Evolutionary conservation across 2,113 vertebrate species (phyloP), one percentile per base, ranked within the genome.

Genomic region (Petrocephalus zakoni): DNA sequence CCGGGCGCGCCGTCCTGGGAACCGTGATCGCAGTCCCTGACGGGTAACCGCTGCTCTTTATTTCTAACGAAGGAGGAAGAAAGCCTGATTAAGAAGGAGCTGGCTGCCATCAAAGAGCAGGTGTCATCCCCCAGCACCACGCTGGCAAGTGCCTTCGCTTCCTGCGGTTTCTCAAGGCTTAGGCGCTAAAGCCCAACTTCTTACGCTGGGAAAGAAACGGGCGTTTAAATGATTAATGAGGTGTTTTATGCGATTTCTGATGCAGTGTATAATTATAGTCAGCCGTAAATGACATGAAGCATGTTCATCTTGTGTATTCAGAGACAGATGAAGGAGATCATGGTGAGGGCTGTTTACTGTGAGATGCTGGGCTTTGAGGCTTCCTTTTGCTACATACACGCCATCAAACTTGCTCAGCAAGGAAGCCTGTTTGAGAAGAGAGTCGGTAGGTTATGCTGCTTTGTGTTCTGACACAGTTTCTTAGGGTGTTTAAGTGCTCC

Each of bases 301-400:
- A 22, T 37, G 11, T 90, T 82, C 37, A 6, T 90, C 2, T 88
- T 89, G 25, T 3, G 75, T 11, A 94, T 96, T 90, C 94, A 99
- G 98, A 97, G 95, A 83, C 95, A 98, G 92, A 99, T 99, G 98
- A 98, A 97, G 90, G 98, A 99, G 92, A 96, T 97, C 87, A 98
- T 99, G 97, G 98, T 99, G 93, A 96, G 98, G 92, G 94, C 98
- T 0, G 96, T 99, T 92, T 99, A 99, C 91, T 99, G 98, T 93
- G 98, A 99, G 94, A 99, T 99, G 97, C 94, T 99, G 90, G 98
- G 98, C 0, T 99, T 99, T 0, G 97, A 99, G 89, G 96, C 98
- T 72, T 97, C 97, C 6, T 99, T 99, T 94, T 97, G 96, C 49
- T 99, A 99, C 52, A 99, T 99, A 93, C 98, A 99, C 13, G 98